Base-by-base conservation (phyloP, 2,888 invertebrate species). In the Lasius platythorax region DNA sequence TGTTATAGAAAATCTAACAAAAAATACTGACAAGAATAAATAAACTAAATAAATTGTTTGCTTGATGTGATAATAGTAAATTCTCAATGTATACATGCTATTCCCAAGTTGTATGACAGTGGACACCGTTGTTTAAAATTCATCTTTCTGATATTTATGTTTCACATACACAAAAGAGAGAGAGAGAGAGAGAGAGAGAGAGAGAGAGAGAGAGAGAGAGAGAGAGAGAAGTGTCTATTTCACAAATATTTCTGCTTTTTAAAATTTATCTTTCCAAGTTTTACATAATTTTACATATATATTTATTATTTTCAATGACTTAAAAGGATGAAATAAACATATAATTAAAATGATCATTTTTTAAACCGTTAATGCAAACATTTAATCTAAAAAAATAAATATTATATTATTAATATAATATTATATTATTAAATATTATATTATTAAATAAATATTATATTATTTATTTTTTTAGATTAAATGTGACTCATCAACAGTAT, bases 1-100 rank as follows among this genome's bases (percentile, higher is more conserved):
- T 30, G 5, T 28, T 43, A 8, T 28, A 12, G 1, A 61, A 61
- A 74, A 61, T 74, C 15, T n/a, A 61, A 8, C 18, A 61, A 74
- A 40, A n/a, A n/a, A 50, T n/a, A n/a, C 28, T 74, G 5, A 40
- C 15, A 73, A 28, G 23, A 73, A 73, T 58, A 40, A 53, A 50
- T 50, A 5, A 67, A 46, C 15, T 46, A 53, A 56, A 40, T 58
- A 56, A 73, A n/a, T 9, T 28, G 37, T 58, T 58, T 40, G 6
- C 11, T 72, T 4, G 23, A 56, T 72, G 11, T 8, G 37, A 56
- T 33, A 6, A 18, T 56, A 2, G 11, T 53, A 53, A 53, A 53
- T n/a, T 70, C 6, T 70, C 6, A 40, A 70, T 53, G 23, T 66
- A 23, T 6, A 50, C 8, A 6, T 9, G 33, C 56, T 53, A 73